Conservation (phyloP, 2,888 invertebrate genomes). For the Acleris emargana region DNA sequence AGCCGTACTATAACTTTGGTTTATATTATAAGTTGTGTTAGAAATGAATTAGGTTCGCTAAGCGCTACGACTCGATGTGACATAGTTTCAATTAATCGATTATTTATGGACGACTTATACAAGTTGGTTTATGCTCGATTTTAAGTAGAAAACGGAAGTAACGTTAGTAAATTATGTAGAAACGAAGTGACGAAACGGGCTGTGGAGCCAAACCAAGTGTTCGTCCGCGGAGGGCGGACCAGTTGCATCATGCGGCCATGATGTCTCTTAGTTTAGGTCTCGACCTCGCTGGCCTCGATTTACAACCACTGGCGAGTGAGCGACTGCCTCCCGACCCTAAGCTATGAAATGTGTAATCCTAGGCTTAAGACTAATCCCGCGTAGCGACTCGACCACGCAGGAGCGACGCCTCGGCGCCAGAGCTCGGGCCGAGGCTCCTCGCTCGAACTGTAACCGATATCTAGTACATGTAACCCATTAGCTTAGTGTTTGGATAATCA, state of each 20-base stretch:
- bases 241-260: conserved; percentile 82
- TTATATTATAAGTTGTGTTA: conserved; percentile 38
- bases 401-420: conserved; percentile 34
- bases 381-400: conserved; percentile 41
- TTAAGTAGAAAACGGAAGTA: conserved; percentile 51
- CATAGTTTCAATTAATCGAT: conserved; percentile 27
- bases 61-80: conserved; percentile 17
- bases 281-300: conserved; percentile 78
- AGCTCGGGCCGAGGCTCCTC: conserved; percentile 34
- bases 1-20: conserved; percentile 46
- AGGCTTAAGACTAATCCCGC: conserved; percentile 41
- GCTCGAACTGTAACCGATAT: conserved; percentile 63
- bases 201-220: conserved; percentile 76
- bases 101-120: conserved; percentile 21
- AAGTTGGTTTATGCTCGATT: conserved; percentile 26
- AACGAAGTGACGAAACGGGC: conserved; percentile 68
- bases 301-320: conserved; percentile 61
- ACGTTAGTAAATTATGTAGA: conserved; percentile 61
- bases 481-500: conserved; percentile 59
- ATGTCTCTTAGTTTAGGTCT: conserved; percentile 52
- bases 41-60: conserved; percentile 10
- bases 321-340: conserved; percentile 65
- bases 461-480: conserved; percentile 59
- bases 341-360: conserved; percentile 81
- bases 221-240: conserved; percentile 51